Evolutionary conservation across 2,888 invertebrate species (phyloP).

Genomic region (Patella pellucida): DNA sequence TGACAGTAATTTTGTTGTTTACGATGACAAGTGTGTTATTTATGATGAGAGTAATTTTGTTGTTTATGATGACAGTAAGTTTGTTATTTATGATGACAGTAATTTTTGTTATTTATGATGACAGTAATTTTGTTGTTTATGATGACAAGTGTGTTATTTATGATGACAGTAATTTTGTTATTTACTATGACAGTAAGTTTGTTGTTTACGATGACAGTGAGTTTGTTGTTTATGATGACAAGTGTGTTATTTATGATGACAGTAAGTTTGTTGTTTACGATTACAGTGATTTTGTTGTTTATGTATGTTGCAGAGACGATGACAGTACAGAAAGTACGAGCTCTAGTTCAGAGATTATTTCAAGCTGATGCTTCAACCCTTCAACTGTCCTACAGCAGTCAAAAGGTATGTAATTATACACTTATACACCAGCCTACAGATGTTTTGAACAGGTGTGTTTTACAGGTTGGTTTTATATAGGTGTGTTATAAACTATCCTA

Average conservation of each 20-base stretch:
- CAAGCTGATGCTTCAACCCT: constrained; percentile 40
- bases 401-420: constrained; percentile 69
- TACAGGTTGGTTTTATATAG: too few relatives aligned
- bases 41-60: constrained; percentile 46
- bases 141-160: background rate
- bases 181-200: background rate
- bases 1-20: constrained; percentile 43
- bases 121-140: constrained; percentile 35
- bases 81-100: constrained; percentile 48
- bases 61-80: background rate
- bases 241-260: too few relatives aligned
- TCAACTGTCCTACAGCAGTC: constrained; percentile 60
- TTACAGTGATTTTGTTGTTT: constrained; percentile 42
- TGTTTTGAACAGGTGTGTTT: too few relatives aligned
- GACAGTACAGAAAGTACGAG: constrained; percentile 78
- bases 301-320: constrained; percentile 51
- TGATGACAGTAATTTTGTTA: too few relatives aligned
- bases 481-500: too few relatives aligned
- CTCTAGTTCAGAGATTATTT: constrained; percentile 81
- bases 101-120: constrained; percentile 37
- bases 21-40: constrained; percentile 46
- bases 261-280: constrained; percentile 26
- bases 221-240: constrained; percentile 45
- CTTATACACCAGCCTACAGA: too few relatives aligned
- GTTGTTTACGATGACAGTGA: constrained; percentile 49